Base-by-base conservation (phyloP, 2,113 vertebrate genomes). In the Noturus placidus region DNA sequence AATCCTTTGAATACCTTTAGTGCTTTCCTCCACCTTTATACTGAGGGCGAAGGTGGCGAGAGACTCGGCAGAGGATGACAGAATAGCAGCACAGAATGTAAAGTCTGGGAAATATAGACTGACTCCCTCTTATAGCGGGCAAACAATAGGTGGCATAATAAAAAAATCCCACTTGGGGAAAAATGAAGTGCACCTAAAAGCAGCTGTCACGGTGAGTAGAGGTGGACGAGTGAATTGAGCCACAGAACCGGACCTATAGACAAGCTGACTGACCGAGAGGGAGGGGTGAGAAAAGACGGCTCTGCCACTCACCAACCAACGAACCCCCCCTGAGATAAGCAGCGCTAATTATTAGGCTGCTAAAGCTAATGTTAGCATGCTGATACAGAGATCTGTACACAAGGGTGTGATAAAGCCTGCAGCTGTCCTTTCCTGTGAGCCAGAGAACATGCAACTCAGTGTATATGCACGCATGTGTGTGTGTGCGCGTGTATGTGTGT, bases 211-310 rank as follows among this genome's bases (percentile, higher is more conserved):
- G n/a, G 65, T 78, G 88, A 89, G 59, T 56, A 67, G 50, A 83
- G 57, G 59, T 56, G 63, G 38, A 20, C 74, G 80, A 86, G 84
- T 67, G 61, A 30, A 77, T 22, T 56, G 61, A 46, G 61, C 78
- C 56, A 67, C 33, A 56, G 81, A 78, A 80, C 77, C n/a, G n/a
- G 61, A 80, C 72, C 59, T 72, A 38, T 42, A 86, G 25, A 77
- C 70, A 46, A 69, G 69, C 57, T 42, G 59, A 86, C 30, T 89
- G 88, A 82, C 83, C 50, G 83, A 38, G 38, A 86, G 35, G 52
- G 50, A 84, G 63, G 17, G 56, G 82, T 46, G 79, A 70, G 67
- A 56, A 86, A 78, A 76, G 57, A 57, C 61, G 70, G 38, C 70
- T 70, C 74, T 61, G 52, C 70, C 30, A 20, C 4, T 22, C 72